Evolutionary conservation across 2,113 vertebrate species (phyloP).

Genomic region (Vidua chalybeata): DNA sequence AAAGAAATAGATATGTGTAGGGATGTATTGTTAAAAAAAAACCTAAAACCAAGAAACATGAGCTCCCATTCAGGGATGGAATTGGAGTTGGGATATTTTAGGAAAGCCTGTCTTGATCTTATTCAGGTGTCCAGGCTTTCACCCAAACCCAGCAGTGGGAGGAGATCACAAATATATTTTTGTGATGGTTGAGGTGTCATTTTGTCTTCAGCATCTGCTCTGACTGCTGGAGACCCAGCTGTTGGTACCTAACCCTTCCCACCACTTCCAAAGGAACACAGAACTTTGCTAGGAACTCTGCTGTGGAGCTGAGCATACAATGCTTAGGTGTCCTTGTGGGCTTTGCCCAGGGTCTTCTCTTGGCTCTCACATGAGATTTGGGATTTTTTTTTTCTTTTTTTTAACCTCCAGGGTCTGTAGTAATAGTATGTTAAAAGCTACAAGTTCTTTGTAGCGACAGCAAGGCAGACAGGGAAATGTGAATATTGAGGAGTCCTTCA

Average conservation of each 20-base stretch:
- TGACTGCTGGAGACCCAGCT: background rate
- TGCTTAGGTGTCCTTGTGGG: no score
- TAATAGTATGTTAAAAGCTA: background rate
- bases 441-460: background rate
- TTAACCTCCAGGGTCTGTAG: fast-evolving
- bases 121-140: background rate
- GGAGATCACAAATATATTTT: background rate
- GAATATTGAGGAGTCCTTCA: background rate
- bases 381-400: background rate
- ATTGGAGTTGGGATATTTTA: background rate
- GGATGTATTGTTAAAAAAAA: background rate
- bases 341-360: background rate
- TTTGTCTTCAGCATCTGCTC: background rate
- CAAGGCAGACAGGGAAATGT: background rate
- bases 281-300: background rate
- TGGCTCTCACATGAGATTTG: background rate
- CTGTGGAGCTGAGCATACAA: background rate
- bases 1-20: background rate
- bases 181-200: background rate
- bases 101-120: background rate
- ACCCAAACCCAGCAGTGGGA: background rate
- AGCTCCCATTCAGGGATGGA: background rate
- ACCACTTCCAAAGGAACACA: fast-evolving
- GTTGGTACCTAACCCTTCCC: background rate
- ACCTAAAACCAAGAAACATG: fast-evolving